Conservation (phyloP, 2,888 invertebrate genomes). For the Syrista parreyssii region DNA sequence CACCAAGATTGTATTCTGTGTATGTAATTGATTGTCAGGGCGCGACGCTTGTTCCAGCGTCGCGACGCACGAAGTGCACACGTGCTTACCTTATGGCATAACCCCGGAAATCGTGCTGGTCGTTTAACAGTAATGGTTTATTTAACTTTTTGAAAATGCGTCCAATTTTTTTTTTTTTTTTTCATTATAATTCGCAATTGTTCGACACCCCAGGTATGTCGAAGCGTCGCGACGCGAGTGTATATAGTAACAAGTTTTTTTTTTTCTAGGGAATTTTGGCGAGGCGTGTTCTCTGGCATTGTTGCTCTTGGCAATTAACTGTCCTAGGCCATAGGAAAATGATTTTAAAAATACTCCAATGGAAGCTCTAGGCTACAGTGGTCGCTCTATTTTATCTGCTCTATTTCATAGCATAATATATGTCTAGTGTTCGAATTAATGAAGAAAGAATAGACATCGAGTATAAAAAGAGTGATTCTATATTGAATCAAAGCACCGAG, state of each 20-base stretch:
- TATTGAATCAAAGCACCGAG: neutral
- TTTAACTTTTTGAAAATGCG: neutral
- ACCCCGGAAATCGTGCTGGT: neutral
- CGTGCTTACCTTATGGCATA: neutral
- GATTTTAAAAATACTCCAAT: conserved; percentile 4
- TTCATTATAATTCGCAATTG: neutral
- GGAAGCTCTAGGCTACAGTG: neutral
- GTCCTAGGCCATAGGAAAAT: neutral
- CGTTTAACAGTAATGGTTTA: neutral
- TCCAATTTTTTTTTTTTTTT: neutral
- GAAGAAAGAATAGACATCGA: neutral
- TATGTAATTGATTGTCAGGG: neutral
- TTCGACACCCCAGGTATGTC: neutral
- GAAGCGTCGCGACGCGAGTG: neutral
- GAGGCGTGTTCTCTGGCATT: neutral
- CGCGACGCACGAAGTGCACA: neutral
- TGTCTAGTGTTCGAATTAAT: neutral
- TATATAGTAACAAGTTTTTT: neutral
- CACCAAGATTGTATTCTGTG: neutral
- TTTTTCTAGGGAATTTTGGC: neutral
- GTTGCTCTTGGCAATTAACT: conserved; percentile 4
- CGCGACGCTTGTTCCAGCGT: neutral
- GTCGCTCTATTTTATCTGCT: neutral
- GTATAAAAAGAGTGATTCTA: neutral
- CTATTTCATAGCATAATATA: neutral